A percentile compares a stretch with the other conserved stretches of the same genome.
Evolutionary conservation across 2,113 vertebrate genomes (phyloP).

Genomic region (Cynocephalus volans): DNA sequence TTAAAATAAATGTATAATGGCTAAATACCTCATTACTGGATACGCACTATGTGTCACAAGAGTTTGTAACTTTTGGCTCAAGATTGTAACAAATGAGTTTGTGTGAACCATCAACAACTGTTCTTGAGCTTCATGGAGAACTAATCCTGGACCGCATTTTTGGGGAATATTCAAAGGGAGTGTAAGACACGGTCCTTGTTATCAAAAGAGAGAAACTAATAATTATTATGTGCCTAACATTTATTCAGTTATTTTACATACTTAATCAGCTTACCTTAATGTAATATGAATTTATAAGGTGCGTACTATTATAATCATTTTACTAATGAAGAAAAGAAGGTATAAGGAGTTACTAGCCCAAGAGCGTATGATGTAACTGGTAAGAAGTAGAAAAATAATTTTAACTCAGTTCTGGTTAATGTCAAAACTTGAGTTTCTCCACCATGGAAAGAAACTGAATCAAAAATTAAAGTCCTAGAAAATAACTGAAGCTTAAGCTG

Average conservation of each 20-base stretch:
- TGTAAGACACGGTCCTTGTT: background rate
- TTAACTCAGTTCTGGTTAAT: background rate
- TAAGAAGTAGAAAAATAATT: background rate
- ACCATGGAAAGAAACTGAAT: background rate
- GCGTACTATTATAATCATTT: background rate
- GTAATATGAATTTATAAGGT: background rate
- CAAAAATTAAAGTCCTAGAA: background rate
- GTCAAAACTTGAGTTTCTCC: background rate
- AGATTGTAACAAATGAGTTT: background rate
- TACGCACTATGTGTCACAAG: background rate
- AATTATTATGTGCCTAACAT: background rate
- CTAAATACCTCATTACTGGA: background rate
- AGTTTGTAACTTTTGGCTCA: background rate
- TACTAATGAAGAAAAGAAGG: background rate
- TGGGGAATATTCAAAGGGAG: background rate
- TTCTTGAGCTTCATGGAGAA: background rate
- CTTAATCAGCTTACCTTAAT: background rate
- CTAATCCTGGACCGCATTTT: background rate
- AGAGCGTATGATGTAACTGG: background rate
- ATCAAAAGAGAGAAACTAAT: background rate
- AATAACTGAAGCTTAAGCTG: background rate
- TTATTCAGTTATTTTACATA: background rate
- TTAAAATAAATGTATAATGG: background rate
- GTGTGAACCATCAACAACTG: background rate
- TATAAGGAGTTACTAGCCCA: background rate